phyloP scores from a whole-genome alignment of 30 jellyfish, hydroid and myxozoan species.

The Pelagia noctiluca region DNA sequence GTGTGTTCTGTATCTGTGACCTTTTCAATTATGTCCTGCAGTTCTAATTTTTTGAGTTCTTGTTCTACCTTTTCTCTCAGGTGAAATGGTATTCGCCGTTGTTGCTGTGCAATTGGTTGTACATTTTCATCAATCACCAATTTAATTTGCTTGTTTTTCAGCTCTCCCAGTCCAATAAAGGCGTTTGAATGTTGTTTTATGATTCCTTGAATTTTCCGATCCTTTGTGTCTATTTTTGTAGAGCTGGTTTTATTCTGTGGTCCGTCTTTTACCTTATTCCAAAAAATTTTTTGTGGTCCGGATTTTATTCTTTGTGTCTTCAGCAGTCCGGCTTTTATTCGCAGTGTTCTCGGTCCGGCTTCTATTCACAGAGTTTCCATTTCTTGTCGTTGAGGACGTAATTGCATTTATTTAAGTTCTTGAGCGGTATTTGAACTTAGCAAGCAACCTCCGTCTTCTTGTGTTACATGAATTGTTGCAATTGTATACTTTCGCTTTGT shows the following conservation, averaged over 20 bases:
- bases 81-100: conserved; percentile 22
- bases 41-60: conserved; percentile 29
- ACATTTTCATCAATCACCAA: conserved; percentile 18
- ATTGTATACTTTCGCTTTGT: conserved; percentile 7
- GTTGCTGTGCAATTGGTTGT: conserved; percentile 54
- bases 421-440: conserved; percentile 53
- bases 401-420: too few species aligned
- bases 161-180: conserved; percentile 37
- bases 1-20: conserved; percentile 45
- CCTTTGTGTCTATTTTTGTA: conserved; percentile 3
- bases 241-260: conserved; percentile 11
- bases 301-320: too few species aligned
- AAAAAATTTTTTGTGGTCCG: conserved; percentile 9
- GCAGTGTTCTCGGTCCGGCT: too few species aligned
- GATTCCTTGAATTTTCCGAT: conserved; percentile 19
- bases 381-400: too few species aligned
- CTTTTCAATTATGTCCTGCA: conserved; percentile 44
- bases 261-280: conserved; percentile 17
- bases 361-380: conserved; percentile 31
- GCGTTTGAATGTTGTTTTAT: not conserved
- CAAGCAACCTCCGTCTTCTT: conserved; percentile 61
- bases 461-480: conserved; percentile 45
- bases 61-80: conserved; percentile 38
- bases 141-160: conserved; percentile 25
- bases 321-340: too few species aligned